Evolutionary conservation across 2,888 invertebrate species (phyloP), one percentile per base, ranked within the genome.

Genomic region (Lithophane socia): DNA sequence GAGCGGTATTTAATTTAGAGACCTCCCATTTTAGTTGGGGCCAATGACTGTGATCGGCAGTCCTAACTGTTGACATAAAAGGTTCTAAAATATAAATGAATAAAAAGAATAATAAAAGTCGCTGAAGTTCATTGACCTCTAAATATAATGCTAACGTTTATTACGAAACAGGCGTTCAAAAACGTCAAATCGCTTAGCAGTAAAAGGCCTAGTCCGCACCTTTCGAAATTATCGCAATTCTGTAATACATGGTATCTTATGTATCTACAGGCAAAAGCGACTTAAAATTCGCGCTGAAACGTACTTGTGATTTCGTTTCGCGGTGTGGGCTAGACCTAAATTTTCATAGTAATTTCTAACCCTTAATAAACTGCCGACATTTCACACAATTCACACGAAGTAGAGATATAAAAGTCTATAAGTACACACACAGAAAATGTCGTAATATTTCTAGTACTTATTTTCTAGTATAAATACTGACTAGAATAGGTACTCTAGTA

Each of bases 121-220:
- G 42, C 61, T 58, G 63, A 56, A 84, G 84, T 84, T 86, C 80
- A 84, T 65, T 80, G 86, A 84, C 84, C 84, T 76, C 54, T 80
- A 84, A 80, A 80, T 86, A 83, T 84, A 77, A 84, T 80, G 63
- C 80, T 64, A 72, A 64, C 69, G 73, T 79, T 73, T 83, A 63
- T 83, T 65, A 75, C 63, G 52, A 79, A 75, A 69, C 29, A 29
- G 63, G 60, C 42, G n/a, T 74, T 74, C n/a, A 21, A 75, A 80
- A 70, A 71, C 70, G 47, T 71, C 67, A 47, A 65, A 73, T 58
- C 29, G 63, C 37, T 77, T 67, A 67, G 37, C 61, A 44, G 61
- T 82, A 58, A 37, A 4, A 37, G 37, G 37, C 37, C 37, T 37
- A 37, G 37, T 5, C 5, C 37, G 37, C 37, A 37, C 5, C 37